phyloP scores from a whole-genome alignment of 92 coral and sea anemone genomes.

The Phenganax marumi region DNA sequence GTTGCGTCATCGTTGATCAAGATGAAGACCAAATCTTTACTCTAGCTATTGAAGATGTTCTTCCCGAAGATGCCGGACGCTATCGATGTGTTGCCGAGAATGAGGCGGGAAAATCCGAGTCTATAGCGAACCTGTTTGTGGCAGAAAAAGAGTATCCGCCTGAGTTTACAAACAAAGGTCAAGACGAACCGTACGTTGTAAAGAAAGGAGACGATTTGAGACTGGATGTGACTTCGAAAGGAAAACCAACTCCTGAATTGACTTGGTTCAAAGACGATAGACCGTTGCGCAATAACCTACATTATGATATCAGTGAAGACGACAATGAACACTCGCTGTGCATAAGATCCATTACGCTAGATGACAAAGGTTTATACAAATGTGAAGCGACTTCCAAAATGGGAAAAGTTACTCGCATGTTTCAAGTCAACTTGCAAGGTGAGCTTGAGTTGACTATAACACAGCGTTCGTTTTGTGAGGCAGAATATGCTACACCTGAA shows the following conservation, averaged over 20 bases:
- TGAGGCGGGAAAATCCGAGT: constrained; percentile 78
- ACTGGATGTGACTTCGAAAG: constrained; percentile 70
- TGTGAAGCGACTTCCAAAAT: constrained; percentile 78
- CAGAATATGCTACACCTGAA: neutral
- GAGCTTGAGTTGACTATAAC: constrained; percentile 3
- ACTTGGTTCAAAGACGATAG: constrained; percentile 84
- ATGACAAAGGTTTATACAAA: constrained; percentile 78
- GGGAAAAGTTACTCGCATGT: constrained; percentile 71
- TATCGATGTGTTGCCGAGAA: constrained; percentile 86
- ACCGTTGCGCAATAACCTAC: constrained; percentile 64
- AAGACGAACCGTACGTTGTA: constrained; percentile 62
- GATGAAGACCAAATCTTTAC: constrained; percentile 71
- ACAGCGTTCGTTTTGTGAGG: neutral
- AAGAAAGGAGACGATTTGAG: constrained; percentile 63
- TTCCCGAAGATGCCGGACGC: constrained; percentile 70
- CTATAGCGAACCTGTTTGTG: constrained; percentile 61
- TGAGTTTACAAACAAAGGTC: constrained; percentile 55
- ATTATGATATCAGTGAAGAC: constrained; percentile 56
- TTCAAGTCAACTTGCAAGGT: constrained; percentile 85
- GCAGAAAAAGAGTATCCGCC: constrained; percentile 67
- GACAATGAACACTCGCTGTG: constrained; percentile 66
- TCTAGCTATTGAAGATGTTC: constrained; percentile 69
- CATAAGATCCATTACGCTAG: constrained; percentile 63
- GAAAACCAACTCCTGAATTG: constrained; percentile 77
- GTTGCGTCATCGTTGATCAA: constrained; percentile 74